Base-by-base conservation (phyloP, 1,140 invertebrate genomes). In the Ostrea edulis region DNA sequence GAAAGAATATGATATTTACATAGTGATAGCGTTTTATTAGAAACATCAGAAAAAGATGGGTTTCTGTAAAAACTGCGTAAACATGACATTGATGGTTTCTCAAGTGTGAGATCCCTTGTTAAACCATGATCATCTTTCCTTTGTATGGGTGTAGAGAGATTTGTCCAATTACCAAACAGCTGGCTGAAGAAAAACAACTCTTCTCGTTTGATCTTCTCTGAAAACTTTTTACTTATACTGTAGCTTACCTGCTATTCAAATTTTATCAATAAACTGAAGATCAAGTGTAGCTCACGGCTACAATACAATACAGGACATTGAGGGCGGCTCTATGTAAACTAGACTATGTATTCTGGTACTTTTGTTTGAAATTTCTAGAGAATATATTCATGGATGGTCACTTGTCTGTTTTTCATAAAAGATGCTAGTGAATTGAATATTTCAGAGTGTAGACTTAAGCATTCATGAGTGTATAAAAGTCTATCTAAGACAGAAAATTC, bases 71-170 rank as follows among this genome's bases (percentile, higher is more conserved):
- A 29, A 35, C 22, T 44, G 5, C 25, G 2, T 77, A 35, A 77
- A 29, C 68, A 77, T 77, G 68, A 77, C 68, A 77, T 77, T 77
- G 68, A 77, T 77, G 68, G 11, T 77, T 77, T 77, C 22, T 77
- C 68, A 77, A 25, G 68, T 77, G 68, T 77, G 22, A 77, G 68
- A 77, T 77, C 25, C 29, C 68, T 29, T 35, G 68, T 29, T 25
- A 29, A 77, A 77, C 9, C 25, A 29, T 77, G 68, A 77, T 77
- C 68, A 77, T 35, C 68, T 12, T 25, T 14, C 68, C 68, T 29
- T 77, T 77, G 68, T 77, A 25, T 62, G 17, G n/a, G 7, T 62
- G 55, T 62, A 62, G 55, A 17, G 12, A 77, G 68, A 77, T 77
- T 77, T 77, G 25, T 35, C 68, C 68, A 77, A 77, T 77, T 29